Base-by-base conservation (phyloP, 2,113 vertebrate genomes). In the Holacanthus passer region DNA sequence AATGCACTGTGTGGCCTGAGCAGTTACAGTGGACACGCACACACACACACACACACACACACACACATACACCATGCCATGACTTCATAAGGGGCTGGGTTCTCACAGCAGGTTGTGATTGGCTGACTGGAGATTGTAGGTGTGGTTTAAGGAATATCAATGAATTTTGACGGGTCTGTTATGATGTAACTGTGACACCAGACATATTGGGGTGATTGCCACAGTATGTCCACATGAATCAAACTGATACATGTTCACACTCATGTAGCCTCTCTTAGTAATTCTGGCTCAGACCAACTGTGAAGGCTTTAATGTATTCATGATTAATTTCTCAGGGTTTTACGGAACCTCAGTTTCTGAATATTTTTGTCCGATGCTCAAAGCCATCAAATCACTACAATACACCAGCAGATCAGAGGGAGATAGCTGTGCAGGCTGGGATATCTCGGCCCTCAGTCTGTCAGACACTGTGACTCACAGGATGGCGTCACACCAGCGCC, bases 71-170 rank as follows among this genome's bases (percentile, higher is more conserved):
- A 78, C 52, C 31, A 0, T 0, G 48, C 55, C 7, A 20, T 81
- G 78, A 68, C 39, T 29, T 81, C 73, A 63, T 8, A 59, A n/a
- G 73, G 48, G 66, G 66, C 79, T 70, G 24, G 67, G 65, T 24
- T 55, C 55, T 43, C 19, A 11, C 17, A 5, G 39, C 32, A 67
- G 41, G 7, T 7, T 77, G 27, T 79, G 79, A 88, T 85, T 85
- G 83, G 83, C 20, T 67, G 19, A 29, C 31, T 72, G 20, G 3
- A 32, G 31, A 43, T 11, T 59, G 45, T 37, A 19, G 69, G 67
- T 29, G 62, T 39, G 31, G 70, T 22, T 47, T 41, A 13, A 56
- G 56, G 48, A 58, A 48, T 24, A 58, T 56, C 20, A 29, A 50
- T 58, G 39, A 16, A 13, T 58, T 58, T 29, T 70, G 39, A 56